These are phyloP conservation scores for Callinectes sapidus DNA, from an alignment of 2,888 invertebrate species.

Conservation along the genomic window DNA sequence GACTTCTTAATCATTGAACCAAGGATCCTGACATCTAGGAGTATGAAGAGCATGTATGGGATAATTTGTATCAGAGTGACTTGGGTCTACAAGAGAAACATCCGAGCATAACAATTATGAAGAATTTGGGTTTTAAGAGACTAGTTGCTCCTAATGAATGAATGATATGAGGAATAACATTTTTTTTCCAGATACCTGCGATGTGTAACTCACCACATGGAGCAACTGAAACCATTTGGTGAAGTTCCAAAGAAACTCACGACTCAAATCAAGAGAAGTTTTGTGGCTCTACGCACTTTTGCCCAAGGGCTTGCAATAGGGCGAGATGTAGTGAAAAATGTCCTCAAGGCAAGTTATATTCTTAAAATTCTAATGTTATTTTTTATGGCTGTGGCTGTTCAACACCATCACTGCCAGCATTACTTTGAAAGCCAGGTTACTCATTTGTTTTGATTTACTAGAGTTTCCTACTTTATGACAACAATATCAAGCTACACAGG, in stretches of 20 bases:
- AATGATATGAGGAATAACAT: not conserved
- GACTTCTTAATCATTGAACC: not conserved
- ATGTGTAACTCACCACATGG: slow-evolving; percentile 94
- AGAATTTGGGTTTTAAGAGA: not conserved
- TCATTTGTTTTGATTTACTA: not conserved
- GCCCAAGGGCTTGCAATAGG: slow-evolving; percentile 91
- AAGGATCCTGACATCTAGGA: not conserved
- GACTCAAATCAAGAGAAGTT: slow-evolving; percentile 91
- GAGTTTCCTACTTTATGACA: not conserved
- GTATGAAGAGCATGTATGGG: not conserved
- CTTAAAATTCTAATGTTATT: not conserved
- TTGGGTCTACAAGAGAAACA: not conserved
- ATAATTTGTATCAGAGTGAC: not conserved
- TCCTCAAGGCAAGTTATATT: slow-evolving; percentile 81
- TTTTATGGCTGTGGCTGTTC: not conserved
- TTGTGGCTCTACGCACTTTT: slow-evolving; percentile 95
- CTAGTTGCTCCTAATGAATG: not conserved
- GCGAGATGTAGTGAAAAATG: slow-evolving; percentile 86
- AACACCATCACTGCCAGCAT: not conserved
- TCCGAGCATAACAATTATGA: not conserved
- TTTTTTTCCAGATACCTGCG: slow-evolving; percentile 83
- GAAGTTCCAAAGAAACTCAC: slow-evolving; percentile 95
- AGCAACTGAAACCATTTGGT: slow-evolving; percentile 94
- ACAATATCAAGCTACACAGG: not conserved
- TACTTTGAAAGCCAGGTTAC: not conserved